Conservation (phyloP, 2,888 invertebrate genomes). For the Yponomeuta cagnagella region DNA sequence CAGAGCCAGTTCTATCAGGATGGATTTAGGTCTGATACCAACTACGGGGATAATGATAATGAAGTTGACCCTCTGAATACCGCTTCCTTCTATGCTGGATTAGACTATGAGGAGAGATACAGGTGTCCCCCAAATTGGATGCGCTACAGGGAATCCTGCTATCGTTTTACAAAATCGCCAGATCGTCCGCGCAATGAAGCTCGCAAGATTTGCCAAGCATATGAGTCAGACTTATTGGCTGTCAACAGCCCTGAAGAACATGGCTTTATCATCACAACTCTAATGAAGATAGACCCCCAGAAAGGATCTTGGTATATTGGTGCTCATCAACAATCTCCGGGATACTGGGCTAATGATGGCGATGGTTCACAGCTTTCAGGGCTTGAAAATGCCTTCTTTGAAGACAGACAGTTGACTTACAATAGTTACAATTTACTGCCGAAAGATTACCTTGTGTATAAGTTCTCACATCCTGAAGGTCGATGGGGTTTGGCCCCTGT, state of each 20-base stretch:
- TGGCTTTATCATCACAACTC: constrained; percentile 87
- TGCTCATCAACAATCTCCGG: constrained; percentile 82
- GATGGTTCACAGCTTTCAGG: constrained; percentile 87
- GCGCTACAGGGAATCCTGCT: constrained; percentile 87
- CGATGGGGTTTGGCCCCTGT: constrained; percentile 91
- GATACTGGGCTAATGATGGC: constrained; percentile 87
- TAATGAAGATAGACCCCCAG: constrained; percentile 89
- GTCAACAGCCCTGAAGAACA: constrained; percentile 91
- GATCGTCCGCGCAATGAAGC: constrained; percentile 87
- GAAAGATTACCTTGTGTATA: constrained; percentile 87
- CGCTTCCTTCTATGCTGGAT: constrained; percentile 56
- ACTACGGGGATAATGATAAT: constrained; percentile 45
- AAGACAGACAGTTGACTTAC: constrained; percentile 64
- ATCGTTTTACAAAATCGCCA: constrained; percentile 92
- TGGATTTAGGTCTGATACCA: constrained; percentile 47
- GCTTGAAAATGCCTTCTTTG: constrained; percentile 88
- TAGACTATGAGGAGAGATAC: constrained; percentile 63
- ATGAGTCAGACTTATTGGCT: constrained; percentile 86
- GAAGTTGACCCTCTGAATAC: constrained; percentile 59
- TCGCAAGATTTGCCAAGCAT: constrained; percentile 87
- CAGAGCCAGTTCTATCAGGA: constrained; percentile 66
- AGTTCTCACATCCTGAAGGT: constrained; percentile 81
- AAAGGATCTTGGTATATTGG: constrained; percentile 92
- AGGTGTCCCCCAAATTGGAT: constrained; percentile 92
- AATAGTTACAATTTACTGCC: constrained; percentile 71